Base-by-base conservation (phyloP, 2,888 invertebrate species). In the Desoria tigrina region DNA sequence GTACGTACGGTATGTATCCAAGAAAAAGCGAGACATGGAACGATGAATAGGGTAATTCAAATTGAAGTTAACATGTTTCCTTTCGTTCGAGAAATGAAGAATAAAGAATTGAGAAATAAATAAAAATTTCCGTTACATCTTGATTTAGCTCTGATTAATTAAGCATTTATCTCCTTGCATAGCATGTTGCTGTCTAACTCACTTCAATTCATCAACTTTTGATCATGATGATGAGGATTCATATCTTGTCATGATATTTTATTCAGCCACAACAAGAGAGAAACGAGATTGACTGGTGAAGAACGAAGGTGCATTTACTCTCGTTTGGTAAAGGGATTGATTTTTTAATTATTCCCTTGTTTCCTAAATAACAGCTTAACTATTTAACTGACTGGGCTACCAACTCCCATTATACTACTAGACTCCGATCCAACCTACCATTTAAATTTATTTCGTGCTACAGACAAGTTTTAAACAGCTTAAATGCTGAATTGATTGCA, bases 81-180 rank as follows among this genome's bases (percentile, higher is more conserved):
- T 18, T 18, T 18, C 9, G n/a, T 45, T n/a, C 11, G 32, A 11
- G 32, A 11, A 32, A 11, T 32, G 32, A 32, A 32, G 32, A 32
- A 32, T 32, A 32, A 32, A 32, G 32, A 32, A 32, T 32, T 32
- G 32, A 32, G 32, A 32, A 32, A 7, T 4, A 32, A 32, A 32
- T 32, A 32, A 32, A 32, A 32, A 32, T 45, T 16, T n/a, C 45
- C 45, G 45, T 45, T 45, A 45, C 45, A 45, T 18, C 45, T 45
- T 45, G 45, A 45, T 45, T 45, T 6, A 45, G 16, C 4, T n/a
- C 45, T 45, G 45, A 45, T 45, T 45, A 45, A 45, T 45, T 6
- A 45, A 45, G 45, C 45, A 45, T 45, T 45, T 45, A 45, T 45
- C 21, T 6, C 6, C 9, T 45, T 21, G 21, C 45, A 18, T 45